Evolutionary conservation across 2,797 vertebrate species (phyloP), one percentile per base, ranked within the genome.

Genomic region (Thalassophryne amazonica): DNA sequence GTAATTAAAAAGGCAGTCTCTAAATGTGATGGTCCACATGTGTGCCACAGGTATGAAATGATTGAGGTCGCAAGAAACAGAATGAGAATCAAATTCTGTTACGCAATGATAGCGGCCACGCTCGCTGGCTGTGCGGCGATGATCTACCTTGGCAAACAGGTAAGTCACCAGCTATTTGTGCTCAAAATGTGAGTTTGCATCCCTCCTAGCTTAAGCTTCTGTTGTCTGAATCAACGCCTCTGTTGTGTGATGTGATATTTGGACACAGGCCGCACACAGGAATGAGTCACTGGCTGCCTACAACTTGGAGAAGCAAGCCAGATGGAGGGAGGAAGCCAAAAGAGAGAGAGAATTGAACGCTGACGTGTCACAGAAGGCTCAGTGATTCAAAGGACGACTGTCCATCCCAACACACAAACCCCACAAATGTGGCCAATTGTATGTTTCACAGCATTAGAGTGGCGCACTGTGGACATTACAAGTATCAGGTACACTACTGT

Each of bases 261-360:
- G 66, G 2, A 50, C n/a, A 21, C 73, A 98, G 96, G 93, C 91
- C 38, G 46, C 19, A 0, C 38, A 69, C 33, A 89, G 92, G 45
- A 47, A 95, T 0, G 92, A 95, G 60, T 81, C 89, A 16, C 85
- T 98, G 62, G 74, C 79, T 0, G 31, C 4, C 18, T 13, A 79
- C 0, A 98, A 96, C 81, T 38, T 97, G 72, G 91, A 93, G 78
- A 95, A 83, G 84, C 97, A 95, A 77, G 94, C 94, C 23, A 88
- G 34, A 4, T 90, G 78, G 91, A 92, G 50, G 78, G 86, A 88
- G 2, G 93, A 93, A 53, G 4, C 57, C 0, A 8, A 72, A 43
- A 87, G 38, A 45, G 60, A 76, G 36, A 49, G 8, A 3, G 57
- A 64, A 1, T 68, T 60, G 15, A 59, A 63, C 1, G 4, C 15